phyloP scores from a whole-genome alignment of 2,113 vertebrate genomes.

The Myocastor coypus region DNA sequence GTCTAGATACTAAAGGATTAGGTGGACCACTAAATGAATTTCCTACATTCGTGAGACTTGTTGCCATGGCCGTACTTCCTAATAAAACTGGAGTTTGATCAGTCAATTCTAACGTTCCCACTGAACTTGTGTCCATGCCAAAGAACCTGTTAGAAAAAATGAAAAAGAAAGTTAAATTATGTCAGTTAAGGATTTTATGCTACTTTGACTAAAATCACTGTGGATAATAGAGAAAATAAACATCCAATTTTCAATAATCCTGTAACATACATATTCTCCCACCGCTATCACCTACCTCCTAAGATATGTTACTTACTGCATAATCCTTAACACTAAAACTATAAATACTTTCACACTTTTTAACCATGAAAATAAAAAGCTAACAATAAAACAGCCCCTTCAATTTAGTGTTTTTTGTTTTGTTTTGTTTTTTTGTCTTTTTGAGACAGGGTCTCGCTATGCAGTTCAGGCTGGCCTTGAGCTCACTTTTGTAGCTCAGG shows the following conservation, averaged over 20 bases:
- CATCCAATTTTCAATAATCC: not conserved
- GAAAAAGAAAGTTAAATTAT: constrained; percentile 69
- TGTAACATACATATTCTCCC: not conserved
- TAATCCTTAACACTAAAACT: not conserved
- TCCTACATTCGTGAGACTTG: constrained; percentile 91
- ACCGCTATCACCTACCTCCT: not conserved
- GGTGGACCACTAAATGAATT: constrained; percentile 88
- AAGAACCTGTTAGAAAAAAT: constrained; percentile 81
- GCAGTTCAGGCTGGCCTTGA: too few species aligned
- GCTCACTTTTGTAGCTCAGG: too few species aligned
- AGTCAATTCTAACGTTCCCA: constrained; percentile 89
- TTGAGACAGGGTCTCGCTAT: too few species aligned
- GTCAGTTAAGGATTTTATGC: constrained; percentile 56
- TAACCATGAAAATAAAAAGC: constrained; percentile 24
- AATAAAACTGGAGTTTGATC: constrained; percentile 84
- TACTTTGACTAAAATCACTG: not conserved
- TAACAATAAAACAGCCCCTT: not conserved
- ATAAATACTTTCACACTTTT: not conserved
- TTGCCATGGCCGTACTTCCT: constrained; percentile 91
- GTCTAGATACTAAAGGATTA: constrained; percentile 87
- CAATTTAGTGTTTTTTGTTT: too few species aligned
- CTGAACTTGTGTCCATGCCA: constrained; percentile 92
- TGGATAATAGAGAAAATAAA: constrained; percentile 6
- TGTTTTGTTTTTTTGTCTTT: too few species aligned
- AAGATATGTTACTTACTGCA: not conserved